These are phyloP conservation scores for Aleiodes sp. DNA, from an alignment of 1,140 invertebrate genomes.

Conservation along the genomic window DNA sequence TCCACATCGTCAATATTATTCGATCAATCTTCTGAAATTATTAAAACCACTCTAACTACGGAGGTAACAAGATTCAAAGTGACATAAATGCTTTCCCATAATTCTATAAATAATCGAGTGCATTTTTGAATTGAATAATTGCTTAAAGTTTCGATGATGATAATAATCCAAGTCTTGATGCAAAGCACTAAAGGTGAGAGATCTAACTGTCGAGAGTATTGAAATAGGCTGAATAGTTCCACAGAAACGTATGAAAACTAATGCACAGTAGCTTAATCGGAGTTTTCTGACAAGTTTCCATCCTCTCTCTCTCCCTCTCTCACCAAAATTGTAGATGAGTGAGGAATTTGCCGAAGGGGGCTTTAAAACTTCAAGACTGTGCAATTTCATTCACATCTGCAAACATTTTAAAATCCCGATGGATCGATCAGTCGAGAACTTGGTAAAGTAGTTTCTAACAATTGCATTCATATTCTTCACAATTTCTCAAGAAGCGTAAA, in stretches of 20 bases:
- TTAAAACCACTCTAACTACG: too few species aligned
- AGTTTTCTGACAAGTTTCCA: conserved; percentile 38
- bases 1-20: too few species aligned
- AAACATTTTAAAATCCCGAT: conserved; percentile 6
- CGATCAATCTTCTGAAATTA: too few species aligned
- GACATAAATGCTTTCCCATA: background rate
- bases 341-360: background rate
- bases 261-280: conserved; percentile 42
- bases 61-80: too few species aligned
- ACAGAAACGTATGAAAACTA: conserved; percentile 31
- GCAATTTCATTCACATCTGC: conserved; percentile 9
- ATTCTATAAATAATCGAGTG: too few species aligned
- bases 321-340: background rate
- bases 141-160: too few species aligned
- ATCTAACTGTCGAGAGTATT: background rate
- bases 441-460: conserved; percentile 3
- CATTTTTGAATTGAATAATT: too few species aligned
- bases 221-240: background rate
- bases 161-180: background rate
- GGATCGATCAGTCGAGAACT: background rate
- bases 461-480: conserved; percentile 2
- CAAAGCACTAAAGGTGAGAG: background rate
- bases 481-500: conserved; percentile 8
- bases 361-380: background rate
- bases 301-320: background rate